phyloP scores from a whole-genome alignment of 2,888 invertebrate genomes.

The Arctia plantaginis region DNA sequence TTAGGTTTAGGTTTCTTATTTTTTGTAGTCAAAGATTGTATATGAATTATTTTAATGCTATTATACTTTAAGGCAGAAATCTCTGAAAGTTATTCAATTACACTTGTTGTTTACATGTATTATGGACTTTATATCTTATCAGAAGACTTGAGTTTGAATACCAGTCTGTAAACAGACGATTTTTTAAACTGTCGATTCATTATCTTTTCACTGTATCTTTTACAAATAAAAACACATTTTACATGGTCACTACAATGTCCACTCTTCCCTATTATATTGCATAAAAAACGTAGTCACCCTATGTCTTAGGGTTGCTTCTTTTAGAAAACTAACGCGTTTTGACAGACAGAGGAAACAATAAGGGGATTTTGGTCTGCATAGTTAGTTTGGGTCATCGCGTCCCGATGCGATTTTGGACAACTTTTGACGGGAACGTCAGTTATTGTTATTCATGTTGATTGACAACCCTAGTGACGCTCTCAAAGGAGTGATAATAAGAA shows the following conservation, averaged over 20 bases:
- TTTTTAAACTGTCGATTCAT: not conserved
- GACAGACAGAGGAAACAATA: constrained; percentile 64
- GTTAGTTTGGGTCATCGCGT: constrained; percentile 84
- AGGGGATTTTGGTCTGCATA: constrained; percentile 82
- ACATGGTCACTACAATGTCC: constrained; percentile 14
- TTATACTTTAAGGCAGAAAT: too few species aligned
- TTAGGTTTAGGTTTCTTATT: too few species aligned
- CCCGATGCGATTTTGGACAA: constrained; percentile 85
- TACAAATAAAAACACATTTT: not conserved
- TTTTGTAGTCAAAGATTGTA: too few species aligned
- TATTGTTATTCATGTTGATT: constrained; percentile 80
- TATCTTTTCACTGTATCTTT: not conserved
- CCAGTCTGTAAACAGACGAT: not conserved
- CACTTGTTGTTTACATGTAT: too few species aligned
- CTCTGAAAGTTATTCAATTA: too few species aligned
- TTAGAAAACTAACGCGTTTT: constrained; percentile 48
- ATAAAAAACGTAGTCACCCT: constrained; percentile 31
- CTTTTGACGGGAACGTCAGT: constrained; percentile 82
- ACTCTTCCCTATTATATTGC: not conserved
- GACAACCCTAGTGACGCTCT: constrained; percentile 64
- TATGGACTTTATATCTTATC: not conserved
- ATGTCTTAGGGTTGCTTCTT: constrained; percentile 42
- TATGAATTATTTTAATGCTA: too few species aligned
- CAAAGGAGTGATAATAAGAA: constrained; percentile 19
- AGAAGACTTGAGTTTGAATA: not conserved